phyloP scores from a whole-genome alignment of 1,140 invertebrate species.

The Drusus annulatus region DNA sequence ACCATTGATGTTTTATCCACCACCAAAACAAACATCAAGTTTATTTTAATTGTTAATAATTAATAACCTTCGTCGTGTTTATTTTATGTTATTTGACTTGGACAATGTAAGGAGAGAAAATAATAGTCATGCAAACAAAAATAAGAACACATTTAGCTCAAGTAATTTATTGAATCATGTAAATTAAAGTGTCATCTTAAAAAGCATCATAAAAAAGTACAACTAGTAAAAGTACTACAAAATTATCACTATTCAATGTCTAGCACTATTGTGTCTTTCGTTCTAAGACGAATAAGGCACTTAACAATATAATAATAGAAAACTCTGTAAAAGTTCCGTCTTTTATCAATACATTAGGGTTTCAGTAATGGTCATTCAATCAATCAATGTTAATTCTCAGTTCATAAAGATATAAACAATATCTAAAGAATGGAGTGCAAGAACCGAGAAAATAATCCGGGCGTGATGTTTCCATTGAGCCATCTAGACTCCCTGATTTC shows the following conservation, averaged over 20 bases:
- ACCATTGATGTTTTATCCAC: background rate
- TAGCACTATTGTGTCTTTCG: background rate
- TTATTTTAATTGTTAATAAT: background rate
- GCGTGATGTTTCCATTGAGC: too few relatives aligned
- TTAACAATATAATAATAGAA: constrained; percentile 14
- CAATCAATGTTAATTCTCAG: too few relatives aligned
- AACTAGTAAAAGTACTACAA: constrained; percentile 42
- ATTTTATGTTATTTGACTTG: background rate
- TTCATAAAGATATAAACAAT: background rate
- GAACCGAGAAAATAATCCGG: too few relatives aligned
- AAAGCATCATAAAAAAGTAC: constrained; percentile 47
- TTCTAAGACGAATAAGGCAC: background rate
- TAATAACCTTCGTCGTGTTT: background rate
- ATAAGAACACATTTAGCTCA: constrained; percentile 47
- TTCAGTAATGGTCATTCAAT: background rate
- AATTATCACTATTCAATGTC: constrained; percentile 36
- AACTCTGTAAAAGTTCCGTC: constrained; percentile 19
- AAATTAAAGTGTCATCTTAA: constrained; percentile 27
- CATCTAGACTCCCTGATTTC: too few relatives aligned
- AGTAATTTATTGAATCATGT: constrained; percentile 43
- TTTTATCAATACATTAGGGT: constrained; percentile 28
- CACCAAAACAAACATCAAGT: background rate
- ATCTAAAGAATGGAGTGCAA: too few relatives aligned
- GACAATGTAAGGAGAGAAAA: constrained; percentile 4
- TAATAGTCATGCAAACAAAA: constrained; percentile 50